Conservation (phyloP, 2,797 vertebrate species). For the Neostethus bicornis region DNA sequence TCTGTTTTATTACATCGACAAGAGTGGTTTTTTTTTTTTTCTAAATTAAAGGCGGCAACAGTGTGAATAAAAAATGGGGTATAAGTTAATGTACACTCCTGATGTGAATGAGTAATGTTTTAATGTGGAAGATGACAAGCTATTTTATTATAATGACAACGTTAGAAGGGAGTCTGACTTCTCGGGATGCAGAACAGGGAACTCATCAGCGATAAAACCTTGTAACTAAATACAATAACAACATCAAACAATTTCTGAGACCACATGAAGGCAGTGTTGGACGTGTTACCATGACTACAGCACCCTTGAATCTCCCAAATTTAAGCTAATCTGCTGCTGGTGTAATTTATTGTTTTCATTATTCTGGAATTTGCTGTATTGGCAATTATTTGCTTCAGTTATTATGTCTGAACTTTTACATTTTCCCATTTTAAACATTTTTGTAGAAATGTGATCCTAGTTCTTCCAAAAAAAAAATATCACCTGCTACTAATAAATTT, state of each 20-base stretch:
- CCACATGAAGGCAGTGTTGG: constrained; percentile 67
- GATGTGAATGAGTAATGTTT: background rate
- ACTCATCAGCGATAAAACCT: constrained; percentile 77
- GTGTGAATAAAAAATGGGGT: constrained; percentile 11
- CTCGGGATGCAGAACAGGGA: constrained; percentile 40
- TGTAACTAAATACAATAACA: constrained; percentile 32
- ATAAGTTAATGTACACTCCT: background rate
- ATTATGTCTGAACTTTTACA: constrained; percentile 35
- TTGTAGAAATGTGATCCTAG: constrained; percentile 58
- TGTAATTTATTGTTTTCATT: constrained; percentile 52
- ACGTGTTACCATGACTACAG: constrained; percentile 57
- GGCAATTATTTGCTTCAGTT: constrained; percentile 22
- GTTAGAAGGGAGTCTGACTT: constrained; percentile 28
- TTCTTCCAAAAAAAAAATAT: constrained; percentile 56
- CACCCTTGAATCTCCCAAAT: constrained; percentile 31
- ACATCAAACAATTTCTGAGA: constrained; percentile 41
- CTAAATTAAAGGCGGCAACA: constrained; percentile 16
- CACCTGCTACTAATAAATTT: constrained; percentile 74
- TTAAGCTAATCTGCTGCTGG: constrained; percentile 58
- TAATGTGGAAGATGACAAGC: too few species aligned
- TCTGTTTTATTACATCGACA: constrained; percentile 46
- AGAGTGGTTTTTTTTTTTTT: constrained; percentile 37
- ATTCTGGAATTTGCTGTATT: constrained; percentile 40
- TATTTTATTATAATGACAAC: background rate
- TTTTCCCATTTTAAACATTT: constrained; percentile 28